Percentiles rank a stretch among this genome's conserved stretches.
These are phyloP conservation scores for Drosophila eohydei DNA, from an alignment of 2,888 invertebrate genomes.

Conservation along the genomic window DNA sequence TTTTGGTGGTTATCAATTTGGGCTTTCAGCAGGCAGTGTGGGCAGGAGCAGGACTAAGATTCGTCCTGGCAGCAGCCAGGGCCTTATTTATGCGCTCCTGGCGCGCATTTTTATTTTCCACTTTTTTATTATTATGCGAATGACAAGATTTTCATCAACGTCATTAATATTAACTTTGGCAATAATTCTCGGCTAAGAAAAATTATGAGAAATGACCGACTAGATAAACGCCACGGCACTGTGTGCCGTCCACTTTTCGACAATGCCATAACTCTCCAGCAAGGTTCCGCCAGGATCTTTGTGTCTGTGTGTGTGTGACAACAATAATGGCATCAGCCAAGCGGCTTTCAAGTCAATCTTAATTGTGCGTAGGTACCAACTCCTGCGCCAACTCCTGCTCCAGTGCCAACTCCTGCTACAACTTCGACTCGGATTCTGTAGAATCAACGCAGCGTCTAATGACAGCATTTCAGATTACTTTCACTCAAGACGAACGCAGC, in stretches of 20 bases:
- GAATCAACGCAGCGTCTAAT: conserved; percentile 33
- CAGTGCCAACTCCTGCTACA: neutral
- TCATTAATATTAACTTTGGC: conserved; percentile 82
- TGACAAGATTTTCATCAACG: conserved; percentile 82
- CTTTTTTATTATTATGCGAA: conserved; percentile 66
- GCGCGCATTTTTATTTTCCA: conserved; percentile 32
- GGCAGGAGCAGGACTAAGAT: conserved; percentile 15
- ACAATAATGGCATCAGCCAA: conserved; percentile 59
- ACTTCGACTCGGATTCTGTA: neutral
- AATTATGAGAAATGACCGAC: conserved; percentile 80
- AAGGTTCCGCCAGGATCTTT: conserved; percentile 9
- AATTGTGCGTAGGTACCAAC: conserved; percentile 58
- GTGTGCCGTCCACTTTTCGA: conserved; percentile 69
- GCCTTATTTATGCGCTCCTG: conserved; percentile 69
- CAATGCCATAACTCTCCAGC: conserved; percentile 67
- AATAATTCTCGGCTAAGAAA: conserved; percentile 79
- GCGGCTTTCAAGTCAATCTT: conserved; percentile 73
- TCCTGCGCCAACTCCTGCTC: neutral
- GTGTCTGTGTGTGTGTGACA: conserved; percentile 5
- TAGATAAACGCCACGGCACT: conserved; percentile 69
- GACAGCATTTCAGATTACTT: conserved; percentile 77
- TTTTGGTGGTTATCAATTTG: conserved; percentile 74
- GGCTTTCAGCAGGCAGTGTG: conserved; percentile 43
- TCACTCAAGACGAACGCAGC: conserved; percentile 53
- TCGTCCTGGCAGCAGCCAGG: neutral